Evolutionary conservation across 1,140 invertebrate genomes (phyloP).

Genomic region (Drosophila aff.): DNA sequence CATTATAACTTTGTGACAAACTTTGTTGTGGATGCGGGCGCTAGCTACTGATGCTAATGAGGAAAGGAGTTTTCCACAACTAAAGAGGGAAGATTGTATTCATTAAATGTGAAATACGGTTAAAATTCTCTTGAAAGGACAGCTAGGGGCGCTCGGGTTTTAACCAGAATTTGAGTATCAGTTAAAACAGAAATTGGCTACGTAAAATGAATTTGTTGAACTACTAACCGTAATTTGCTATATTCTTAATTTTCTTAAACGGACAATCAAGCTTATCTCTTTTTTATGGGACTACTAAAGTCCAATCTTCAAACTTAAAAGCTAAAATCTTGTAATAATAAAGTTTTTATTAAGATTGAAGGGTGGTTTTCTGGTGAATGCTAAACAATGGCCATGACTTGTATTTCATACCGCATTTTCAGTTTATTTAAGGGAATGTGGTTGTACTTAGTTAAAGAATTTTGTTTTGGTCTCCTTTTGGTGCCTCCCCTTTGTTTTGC

Average conservation of each 20-base stretch:
- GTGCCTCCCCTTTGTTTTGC: conserved; percentile 14
- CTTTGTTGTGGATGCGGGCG: conserved; percentile 19
- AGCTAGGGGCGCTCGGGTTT: background rate
- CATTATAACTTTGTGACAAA: conserved; percentile 55
- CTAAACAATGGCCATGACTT: background rate
- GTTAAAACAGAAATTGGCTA: background rate
- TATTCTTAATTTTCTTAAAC: background rate
- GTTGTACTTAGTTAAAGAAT: conserved; percentile 29
- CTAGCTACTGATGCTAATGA: conserved; percentile 35
- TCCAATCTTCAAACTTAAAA: background rate
- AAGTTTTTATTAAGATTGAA: background rate
- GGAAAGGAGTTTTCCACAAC: conserved; percentile 11
- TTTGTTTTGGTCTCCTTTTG: conserved; percentile 33
- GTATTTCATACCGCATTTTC: conserved; percentile 20
- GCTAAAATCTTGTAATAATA: background rate
- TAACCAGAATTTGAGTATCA: background rate
- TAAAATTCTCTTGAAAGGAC: background rate
- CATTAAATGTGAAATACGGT: conserved; percentile 21
- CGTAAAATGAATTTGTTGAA: too few species aligned
- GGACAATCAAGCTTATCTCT: background rate
- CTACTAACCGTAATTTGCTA: background rate
- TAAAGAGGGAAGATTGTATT: background rate
- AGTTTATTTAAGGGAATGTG: conserved; percentile 16
- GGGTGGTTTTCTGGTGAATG: background rate
- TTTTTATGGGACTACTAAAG: background rate